Evolutionary conservation across 2,113 vertebrate species (phyloP).

Genomic region (Ceratotherium simum): DNA sequence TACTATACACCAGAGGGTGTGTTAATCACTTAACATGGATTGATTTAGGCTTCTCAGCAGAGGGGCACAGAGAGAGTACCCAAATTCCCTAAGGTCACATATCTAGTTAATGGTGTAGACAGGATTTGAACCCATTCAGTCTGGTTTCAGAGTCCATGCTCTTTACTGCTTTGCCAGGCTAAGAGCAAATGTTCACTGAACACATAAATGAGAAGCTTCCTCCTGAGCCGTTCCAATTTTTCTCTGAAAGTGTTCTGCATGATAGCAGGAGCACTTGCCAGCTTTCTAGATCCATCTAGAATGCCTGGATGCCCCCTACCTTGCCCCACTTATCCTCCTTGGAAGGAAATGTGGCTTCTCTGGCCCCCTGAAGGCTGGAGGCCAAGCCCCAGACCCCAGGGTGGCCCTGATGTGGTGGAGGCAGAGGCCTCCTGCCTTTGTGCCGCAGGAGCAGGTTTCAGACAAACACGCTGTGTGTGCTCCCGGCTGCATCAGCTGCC

Average conservation of each 20-base stretch:
- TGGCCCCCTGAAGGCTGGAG: not conserved
- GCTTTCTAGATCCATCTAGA: conserved; percentile 6
- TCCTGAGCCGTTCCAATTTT: not conserved
- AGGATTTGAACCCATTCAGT: not conserved
- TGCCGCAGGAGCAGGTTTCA: not conserved
- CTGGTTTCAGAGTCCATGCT: not conserved
- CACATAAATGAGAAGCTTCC: not conserved
- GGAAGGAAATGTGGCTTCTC: conserved; percentile 1
- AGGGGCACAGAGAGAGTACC: not conserved
- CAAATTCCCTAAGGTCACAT: not conserved
- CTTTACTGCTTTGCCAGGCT: not conserved
- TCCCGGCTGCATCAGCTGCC: not conserved
- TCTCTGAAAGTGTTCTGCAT: not conserved
- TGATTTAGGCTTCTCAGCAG: not conserved
- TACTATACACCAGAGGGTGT: not conserved
- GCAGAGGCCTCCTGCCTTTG: not conserved
- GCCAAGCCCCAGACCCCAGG: not conserved
- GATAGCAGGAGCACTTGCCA: not conserved
- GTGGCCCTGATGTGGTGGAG: not conserved
- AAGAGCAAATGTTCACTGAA: not conserved
- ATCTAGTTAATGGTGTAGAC: not conserved
- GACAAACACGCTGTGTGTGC: not conserved
- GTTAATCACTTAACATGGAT: not conserved
- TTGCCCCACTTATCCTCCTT: not conserved
- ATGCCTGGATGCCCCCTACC: not conserved